phyloP scores from a whole-genome alignment of 2,797 vertebrate genomes.

The Carcharodon carcharias region DNA sequence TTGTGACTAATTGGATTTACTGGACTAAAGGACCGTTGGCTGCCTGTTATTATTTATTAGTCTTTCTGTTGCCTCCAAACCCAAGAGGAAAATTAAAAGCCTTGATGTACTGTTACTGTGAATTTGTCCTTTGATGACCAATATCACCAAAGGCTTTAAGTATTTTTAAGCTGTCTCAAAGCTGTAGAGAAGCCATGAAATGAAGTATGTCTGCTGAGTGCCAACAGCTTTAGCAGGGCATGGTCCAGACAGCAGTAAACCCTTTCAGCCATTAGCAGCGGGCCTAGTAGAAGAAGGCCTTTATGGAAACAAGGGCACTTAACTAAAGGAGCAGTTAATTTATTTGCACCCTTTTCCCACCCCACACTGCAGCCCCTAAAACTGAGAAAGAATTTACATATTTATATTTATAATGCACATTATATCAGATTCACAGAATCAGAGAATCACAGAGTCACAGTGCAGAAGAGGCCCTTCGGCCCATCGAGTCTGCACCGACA shows the following conservation, averaged over 20 bases:
- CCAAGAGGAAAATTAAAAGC: neutral
- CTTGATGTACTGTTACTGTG: neutral
- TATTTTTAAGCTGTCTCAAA: neutral
- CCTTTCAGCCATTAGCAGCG: neutral
- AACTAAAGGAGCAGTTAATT: neutral
- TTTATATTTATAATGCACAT: neutral
- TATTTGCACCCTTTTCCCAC: neutral
- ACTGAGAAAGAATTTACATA: neutral
- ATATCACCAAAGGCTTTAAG: neutral
- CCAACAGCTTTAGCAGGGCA: neutral
- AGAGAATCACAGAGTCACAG: no score
- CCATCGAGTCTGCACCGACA: no score
- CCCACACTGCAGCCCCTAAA: neutral
- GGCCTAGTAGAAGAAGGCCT: neutral
- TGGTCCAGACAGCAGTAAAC: neutral
- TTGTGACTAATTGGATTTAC: neutral
- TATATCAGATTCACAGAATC: neutral
- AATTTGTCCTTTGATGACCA: neutral
- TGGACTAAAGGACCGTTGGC: neutral
- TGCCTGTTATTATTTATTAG: neutral
- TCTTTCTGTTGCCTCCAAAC: neutral
- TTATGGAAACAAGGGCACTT: neutral
- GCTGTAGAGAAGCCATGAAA: neutral
- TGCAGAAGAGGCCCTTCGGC: no score
- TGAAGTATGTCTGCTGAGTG: neutral